These are phyloP conservation scores for Macquaria australasica DNA, from an alignment of 2,113 vertebrate species.

Conservation along the genomic window DNA sequence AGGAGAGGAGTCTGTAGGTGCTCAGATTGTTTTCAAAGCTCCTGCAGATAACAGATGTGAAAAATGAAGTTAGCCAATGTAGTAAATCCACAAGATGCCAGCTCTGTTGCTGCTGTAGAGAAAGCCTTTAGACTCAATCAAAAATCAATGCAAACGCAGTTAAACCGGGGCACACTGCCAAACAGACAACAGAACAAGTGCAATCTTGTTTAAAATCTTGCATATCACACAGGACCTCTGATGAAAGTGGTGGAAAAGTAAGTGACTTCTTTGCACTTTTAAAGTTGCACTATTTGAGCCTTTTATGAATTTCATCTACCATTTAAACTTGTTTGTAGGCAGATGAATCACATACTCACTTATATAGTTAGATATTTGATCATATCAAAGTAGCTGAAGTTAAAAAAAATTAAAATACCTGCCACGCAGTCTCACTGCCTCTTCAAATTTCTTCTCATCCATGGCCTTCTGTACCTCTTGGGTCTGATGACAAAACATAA, in stretches of 20 bases:
- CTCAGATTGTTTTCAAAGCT: slow-evolving; percentile 93
- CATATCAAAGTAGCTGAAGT: not conserved
- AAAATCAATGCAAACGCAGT: slow-evolving; percentile 9
- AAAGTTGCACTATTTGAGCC: not conserved
- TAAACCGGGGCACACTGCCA: not conserved
- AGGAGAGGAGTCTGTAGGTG: slow-evolving; percentile 92
- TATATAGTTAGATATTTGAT: not conserved
- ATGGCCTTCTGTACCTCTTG: slow-evolving; percentile 98
- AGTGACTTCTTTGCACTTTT: not conserved
- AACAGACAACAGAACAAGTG: not conserved
- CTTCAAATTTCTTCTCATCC: slow-evolving; percentile 94
- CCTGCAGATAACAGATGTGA: slow-evolving; percentile 76
- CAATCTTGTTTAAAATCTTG: not conserved
- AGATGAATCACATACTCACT: not conserved
- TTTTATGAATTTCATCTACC: not conserved
- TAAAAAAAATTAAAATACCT: slow-evolving; percentile 79
- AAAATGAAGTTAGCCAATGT: not conserved
- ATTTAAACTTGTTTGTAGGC: no score
- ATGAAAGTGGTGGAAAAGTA: not conserved
- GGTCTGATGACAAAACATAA: slow-evolving; percentile 83
- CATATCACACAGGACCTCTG: not conserved
- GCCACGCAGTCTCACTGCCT: slow-evolving; percentile 94
- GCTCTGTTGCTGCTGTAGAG: not conserved
- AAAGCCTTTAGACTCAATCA: not conserved
- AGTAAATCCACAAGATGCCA: not conserved